A percentile compares a stretch with the other conserved stretches of the same genome.
phyloP scores from a whole-genome alignment of 2,113 vertebrate species.

The Chelonoidis abingdonii region DNA sequence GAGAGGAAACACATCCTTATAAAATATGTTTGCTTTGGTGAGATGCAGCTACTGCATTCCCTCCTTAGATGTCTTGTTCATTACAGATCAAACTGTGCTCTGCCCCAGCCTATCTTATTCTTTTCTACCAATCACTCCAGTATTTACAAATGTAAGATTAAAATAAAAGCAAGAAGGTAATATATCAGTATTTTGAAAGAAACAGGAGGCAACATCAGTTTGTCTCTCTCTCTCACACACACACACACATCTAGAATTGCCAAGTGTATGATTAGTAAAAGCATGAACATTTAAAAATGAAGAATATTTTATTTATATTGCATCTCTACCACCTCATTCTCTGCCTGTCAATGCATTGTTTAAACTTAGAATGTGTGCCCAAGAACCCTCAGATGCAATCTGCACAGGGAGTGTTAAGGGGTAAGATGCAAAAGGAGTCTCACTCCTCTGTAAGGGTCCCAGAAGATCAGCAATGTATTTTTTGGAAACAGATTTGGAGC shows the following conservation, averaged over 20 bases:
- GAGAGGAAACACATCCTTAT: background rate
- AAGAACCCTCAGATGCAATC: background rate
- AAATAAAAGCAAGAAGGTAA: background rate
- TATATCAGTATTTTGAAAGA: background rate
- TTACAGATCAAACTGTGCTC: background rate
- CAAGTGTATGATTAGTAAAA: background rate
- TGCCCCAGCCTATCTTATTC: accelerated
- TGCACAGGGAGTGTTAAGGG: background rate
- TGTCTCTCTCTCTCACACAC: no score
- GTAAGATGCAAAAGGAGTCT: background rate
- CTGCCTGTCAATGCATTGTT: background rate
- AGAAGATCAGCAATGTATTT: no score
- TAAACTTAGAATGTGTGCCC: background rate
- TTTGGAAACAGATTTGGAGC: no score
- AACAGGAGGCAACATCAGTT: no score
- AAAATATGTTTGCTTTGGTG: background rate
- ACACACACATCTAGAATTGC: background rate
- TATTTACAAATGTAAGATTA: background rate
- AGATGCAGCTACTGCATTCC: background rate
- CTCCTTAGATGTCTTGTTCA: background rate
- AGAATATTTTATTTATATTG: background rate
- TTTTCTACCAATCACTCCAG: background rate
- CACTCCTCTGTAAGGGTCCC: no score
- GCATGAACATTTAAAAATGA: background rate
- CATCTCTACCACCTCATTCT: background rate